Percentiles rank a stretch among this genome's conserved stretches.
Conservation (phyloP, 2,888 invertebrate species). For the Nemurella pictetii region DNA sequence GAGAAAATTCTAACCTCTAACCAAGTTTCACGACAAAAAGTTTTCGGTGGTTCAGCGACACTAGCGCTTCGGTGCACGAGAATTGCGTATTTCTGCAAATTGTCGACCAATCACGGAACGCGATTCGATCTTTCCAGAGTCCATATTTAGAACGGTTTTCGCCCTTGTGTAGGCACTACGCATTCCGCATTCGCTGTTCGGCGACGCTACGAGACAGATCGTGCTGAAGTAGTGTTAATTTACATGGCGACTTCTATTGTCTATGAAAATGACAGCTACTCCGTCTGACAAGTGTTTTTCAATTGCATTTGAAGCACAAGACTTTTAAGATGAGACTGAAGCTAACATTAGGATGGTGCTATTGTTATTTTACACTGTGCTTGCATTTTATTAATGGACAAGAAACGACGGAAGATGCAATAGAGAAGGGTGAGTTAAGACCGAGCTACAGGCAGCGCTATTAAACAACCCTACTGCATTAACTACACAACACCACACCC, state of each 20-base stretch:
- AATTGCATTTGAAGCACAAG: not conserved
- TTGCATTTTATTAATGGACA: constrained; percentile 6
- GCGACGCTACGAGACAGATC: not conserved
- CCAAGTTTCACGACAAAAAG: not conserved
- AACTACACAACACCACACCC: not conserved
- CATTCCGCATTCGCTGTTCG: not conserved
- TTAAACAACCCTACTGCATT: not conserved
- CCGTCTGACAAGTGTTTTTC: not conserved
- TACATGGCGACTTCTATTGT: not conserved
- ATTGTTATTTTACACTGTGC: not conserved
- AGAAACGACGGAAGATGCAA: constrained; percentile 9
- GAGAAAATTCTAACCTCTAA: not conserved
- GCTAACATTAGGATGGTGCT: not conserved
- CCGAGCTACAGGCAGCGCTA: not conserved
- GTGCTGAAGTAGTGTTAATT: not conserved
- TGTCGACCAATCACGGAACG: not conserved
- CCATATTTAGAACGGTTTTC: not conserved
- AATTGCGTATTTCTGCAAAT: not conserved
- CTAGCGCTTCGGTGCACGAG: not conserved
- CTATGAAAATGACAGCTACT: not conserved
- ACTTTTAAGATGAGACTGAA: not conserved
- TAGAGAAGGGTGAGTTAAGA: constrained; percentile 15
- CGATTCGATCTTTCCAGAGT: not conserved
- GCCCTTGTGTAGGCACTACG: not conserved
- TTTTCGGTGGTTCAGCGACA: not conserved